phyloP scores from a whole-genome alignment of 2,797 vertebrate species.

The Remorina albescens region DNA sequence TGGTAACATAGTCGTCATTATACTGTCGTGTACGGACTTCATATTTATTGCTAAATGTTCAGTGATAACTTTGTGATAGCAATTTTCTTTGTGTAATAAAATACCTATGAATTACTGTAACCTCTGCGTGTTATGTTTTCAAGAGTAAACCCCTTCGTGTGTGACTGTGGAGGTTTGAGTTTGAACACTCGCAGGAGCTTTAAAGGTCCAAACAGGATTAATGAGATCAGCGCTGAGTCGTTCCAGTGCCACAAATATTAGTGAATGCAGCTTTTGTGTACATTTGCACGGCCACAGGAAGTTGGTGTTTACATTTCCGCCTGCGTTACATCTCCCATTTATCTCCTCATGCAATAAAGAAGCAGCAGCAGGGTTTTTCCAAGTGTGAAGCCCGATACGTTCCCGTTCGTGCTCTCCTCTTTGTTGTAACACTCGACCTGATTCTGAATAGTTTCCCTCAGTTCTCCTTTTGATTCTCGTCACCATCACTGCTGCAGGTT shows the following conservation, averaged over 20 bases:
- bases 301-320: conserved; percentile 67
- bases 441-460: background rate
- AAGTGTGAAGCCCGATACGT: background rate
- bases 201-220: conserved; percentile 20
- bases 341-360: conserved; percentile 36
- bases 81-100: conserved; percentile 87
- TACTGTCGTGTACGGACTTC: conserved; percentile 77
- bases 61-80: conserved; percentile 86
- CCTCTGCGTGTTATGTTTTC: conserved; percentile 40
- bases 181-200: background rate
- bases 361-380: conserved; percentile 8
- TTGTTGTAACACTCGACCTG: background rate
- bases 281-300: conserved; percentile 50
- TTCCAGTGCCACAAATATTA: conserved; percentile 59
- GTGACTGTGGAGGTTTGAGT: background rate
- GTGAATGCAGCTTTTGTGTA: conserved; percentile 61
- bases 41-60: conserved; percentile 87
- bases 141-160: conserved; percentile 14
- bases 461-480: too few species aligned
- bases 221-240: conserved; percentile 25
- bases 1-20: conserved; percentile 75
- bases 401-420: conserved; percentile 1
- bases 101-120: conserved; percentile 78
- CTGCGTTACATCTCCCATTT: conserved; percentile 24
- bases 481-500: too few species aligned